These are phyloP conservation scores for Empidonax alnorum DNA, from an alignment of 2,113 vertebrate genomes.

Conservation along the genomic window DNA sequence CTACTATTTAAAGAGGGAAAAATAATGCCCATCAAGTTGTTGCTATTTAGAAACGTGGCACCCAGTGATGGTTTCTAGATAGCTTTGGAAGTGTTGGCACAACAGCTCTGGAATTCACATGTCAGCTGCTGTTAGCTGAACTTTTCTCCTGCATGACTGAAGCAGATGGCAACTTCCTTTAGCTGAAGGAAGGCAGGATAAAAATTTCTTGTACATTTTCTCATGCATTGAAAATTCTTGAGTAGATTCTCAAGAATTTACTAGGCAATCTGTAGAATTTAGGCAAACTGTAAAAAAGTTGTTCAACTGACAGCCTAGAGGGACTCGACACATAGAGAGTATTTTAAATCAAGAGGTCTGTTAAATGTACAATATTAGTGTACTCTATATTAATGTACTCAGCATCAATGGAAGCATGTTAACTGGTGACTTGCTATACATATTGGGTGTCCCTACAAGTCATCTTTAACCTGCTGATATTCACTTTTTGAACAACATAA, in stretches of 20 bases:
- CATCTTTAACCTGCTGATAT: background rate
- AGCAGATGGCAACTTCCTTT: slow-evolving; percentile 37
- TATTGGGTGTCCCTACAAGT: background rate
- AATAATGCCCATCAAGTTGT: background rate
- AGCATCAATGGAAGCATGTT: background rate
- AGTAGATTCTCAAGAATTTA: background rate
- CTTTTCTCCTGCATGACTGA: background rate
- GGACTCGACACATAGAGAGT: background rate
- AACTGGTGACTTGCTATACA: background rate
- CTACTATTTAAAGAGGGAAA: background rate
- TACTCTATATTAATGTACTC: background rate
- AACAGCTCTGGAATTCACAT: background rate
- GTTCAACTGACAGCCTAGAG: slow-evolving; percentile 12
- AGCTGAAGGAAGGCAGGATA: slow-evolving; percentile 27
- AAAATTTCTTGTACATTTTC: background rate
- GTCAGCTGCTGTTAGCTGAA: background rate
- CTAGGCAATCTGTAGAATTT: background rate
- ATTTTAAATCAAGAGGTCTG: background rate
- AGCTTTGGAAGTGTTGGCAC: background rate
- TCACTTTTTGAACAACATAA: background rate
- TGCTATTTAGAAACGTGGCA: background rate
- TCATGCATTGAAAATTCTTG: slow-evolving; percentile 8
- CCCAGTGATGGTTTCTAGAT: background rate
- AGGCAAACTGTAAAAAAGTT: background rate
- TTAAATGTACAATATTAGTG: background rate